A percentile compares a stretch with the other conserved stretches of the same genome.
Evolutionary conservation across 2,113 vertebrate genomes (phyloP).

Genomic region (Callipepla californica): DNA sequence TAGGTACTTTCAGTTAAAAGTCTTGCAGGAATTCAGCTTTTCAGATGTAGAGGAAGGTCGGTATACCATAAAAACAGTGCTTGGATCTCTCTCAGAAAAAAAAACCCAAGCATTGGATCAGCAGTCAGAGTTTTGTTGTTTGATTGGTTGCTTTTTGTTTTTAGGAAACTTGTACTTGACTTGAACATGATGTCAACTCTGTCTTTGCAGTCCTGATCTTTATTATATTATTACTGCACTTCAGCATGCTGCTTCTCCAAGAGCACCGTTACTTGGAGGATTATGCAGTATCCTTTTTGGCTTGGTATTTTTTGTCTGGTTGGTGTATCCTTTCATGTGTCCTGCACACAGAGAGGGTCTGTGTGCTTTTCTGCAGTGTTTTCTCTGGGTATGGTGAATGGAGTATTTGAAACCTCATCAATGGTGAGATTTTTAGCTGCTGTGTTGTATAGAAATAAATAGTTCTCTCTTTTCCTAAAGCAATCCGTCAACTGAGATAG

Average conservation of each 20-base stretch:
- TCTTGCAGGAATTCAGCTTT: background rate
- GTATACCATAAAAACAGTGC: background rate
- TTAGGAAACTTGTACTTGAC: background rate
- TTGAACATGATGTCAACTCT: background rate
- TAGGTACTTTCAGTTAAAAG: background rate
- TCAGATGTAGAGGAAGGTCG: background rate
- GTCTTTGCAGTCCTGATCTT: background rate
- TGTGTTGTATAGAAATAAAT: background rate
- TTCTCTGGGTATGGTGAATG: background rate
- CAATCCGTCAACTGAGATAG: background rate
- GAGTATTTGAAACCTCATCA: background rate
- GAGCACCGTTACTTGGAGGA: background rate
- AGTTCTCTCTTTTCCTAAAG: background rate
- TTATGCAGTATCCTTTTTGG: background rate
- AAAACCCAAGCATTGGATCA: background rate
- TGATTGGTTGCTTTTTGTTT: background rate
- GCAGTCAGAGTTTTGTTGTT: background rate
- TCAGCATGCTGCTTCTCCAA: background rate
- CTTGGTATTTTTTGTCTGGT: background rate
- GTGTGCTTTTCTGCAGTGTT: background rate
- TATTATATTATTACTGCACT: background rate
- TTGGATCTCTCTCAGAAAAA: background rate
- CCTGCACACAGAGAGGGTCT: background rate
- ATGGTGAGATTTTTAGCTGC: background rate
- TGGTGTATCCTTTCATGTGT: background rate